A percentile compares a stretch with the other conserved stretches of the same genome.
These are phyloP conservation scores for Leucopternis melanops DNA, from an alignment of 2,113 vertebrate species.

Conservation along the genomic window DNA sequence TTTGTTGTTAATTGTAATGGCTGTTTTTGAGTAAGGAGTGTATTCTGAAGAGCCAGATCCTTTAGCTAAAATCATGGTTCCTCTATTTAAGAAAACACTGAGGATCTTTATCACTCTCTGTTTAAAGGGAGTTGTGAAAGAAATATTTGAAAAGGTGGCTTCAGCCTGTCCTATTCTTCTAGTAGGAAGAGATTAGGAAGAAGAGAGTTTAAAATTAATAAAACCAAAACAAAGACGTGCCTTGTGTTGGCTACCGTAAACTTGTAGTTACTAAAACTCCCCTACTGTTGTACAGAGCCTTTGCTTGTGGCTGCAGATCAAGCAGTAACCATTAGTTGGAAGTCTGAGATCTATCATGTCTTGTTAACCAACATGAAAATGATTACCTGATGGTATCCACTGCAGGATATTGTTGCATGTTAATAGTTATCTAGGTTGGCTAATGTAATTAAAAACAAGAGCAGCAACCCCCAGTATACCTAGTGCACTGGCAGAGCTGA, in stretches of 20 bases:
- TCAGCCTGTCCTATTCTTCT: not conserved
- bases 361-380: not conserved
- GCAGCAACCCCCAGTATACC: not conserved
- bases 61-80: not conserved
- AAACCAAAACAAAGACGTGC: not conserved
- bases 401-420: not conserved
- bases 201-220: not conserved
- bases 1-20: not conserved
- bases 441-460: slow-evolving; percentile 19
- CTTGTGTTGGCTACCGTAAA: not conserved
- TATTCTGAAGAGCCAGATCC: not conserved
- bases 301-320: not conserved
- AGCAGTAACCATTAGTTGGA: not conserved
- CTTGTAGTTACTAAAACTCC: not conserved
- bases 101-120: not conserved
- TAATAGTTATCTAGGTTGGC: not conserved
- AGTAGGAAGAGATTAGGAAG: not conserved
- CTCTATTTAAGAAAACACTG: not conserved
- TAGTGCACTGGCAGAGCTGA: not conserved
- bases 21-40: not conserved
- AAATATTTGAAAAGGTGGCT: not conserved
- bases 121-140: not conserved
- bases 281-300: not conserved
- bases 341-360: slow-evolving; percentile 1
- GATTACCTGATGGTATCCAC: not conserved